Percentiles rank a stretch among this genome's conserved stretches.
Evolutionary conservation across 2,113 vertebrate genomes (phyloP).

Genomic region (Gila orcuttii): DNA sequence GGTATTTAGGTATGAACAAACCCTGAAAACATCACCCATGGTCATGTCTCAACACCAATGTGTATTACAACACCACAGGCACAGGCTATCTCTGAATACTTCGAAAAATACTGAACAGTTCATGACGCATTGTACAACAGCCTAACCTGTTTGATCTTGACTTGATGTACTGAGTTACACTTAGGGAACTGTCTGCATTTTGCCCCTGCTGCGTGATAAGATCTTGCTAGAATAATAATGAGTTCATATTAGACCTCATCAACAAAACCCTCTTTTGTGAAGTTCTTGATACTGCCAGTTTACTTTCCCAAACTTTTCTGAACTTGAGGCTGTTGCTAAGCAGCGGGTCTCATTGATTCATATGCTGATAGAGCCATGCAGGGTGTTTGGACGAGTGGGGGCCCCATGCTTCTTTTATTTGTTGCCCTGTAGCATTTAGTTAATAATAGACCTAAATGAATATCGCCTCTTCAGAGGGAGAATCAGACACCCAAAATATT

Average conservation of each 20-base stretch:
- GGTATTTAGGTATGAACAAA: background rate
- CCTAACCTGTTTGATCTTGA: constrained; percentile 31
- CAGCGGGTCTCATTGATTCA: constrained; percentile 61
- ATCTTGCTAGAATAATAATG: constrained; percentile 26
- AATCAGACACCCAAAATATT: background rate
- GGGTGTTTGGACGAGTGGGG: constrained; percentile 37
- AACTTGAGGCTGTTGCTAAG: constrained; percentile 57
- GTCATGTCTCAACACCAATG: constrained; percentile 32
- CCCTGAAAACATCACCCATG: constrained; percentile 17
- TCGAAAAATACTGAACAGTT: background rate
- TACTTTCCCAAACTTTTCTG: constrained; percentile 43
- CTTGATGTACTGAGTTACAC: background rate
- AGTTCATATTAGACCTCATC: constrained; percentile 16
- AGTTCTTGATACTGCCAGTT: constrained; percentile 33
- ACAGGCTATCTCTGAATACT: background rate
- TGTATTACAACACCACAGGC: background rate
- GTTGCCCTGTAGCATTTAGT: constrained; percentile 38
- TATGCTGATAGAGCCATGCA: constrained; percentile 53
- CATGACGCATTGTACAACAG: background rate
- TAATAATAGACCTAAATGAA: constrained; percentile 33
- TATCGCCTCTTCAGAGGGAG: constrained; percentile 30
- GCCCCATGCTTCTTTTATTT: constrained; percentile 45
- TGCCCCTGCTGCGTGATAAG: background rate
- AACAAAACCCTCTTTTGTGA: constrained; percentile 31
- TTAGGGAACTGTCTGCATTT: background rate